Evolutionary conservation across 2,888 invertebrate species (phyloP).

Genomic region (Portevinia maculata): DNA sequence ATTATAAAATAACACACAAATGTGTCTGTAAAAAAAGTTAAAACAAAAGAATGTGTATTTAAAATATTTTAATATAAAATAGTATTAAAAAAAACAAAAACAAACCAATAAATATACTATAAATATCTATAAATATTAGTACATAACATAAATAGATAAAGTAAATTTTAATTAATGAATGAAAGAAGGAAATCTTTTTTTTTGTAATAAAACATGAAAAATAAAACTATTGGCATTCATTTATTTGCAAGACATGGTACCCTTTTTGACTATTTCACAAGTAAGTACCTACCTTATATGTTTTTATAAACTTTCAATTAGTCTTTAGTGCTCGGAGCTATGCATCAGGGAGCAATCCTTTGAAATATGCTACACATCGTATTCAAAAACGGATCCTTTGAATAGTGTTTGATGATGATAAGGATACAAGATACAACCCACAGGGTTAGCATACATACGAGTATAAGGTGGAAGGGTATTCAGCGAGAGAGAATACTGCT

Average conservation of each 20-base stretch:
- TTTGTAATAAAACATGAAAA: constrained; percentile 58
- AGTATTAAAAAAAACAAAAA: constrained; percentile 35
- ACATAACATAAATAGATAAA: constrained; percentile 49
- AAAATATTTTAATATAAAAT: constrained; percentile 40
- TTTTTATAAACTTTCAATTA: constrained; percentile 28
- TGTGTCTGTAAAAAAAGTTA: constrained; percentile 34
- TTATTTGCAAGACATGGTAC: background rate
- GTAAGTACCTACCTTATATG: background rate
- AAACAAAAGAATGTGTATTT: constrained; percentile 16
- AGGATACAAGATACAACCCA: background rate
- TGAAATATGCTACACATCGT: constrained; percentile 21
- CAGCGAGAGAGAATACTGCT: background rate
- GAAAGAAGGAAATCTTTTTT: constrained; percentile 33
- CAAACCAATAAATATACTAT: background rate
- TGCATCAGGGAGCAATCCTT: constrained; percentile 29
- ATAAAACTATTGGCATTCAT: background rate
- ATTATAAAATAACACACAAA: constrained; percentile 14
- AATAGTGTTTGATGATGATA: constrained; percentile 42
- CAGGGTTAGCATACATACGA: background rate
- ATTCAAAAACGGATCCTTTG: constrained; percentile 31
- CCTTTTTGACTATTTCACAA: background rate
- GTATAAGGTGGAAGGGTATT: background rate
- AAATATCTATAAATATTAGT: constrained; percentile 34
- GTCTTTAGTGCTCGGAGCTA: constrained; percentile 10
- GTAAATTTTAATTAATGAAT: constrained; percentile 31